Evolutionary conservation across 2,888 invertebrate genomes (phyloP).

Genomic region (Nomada fucata): DNA sequence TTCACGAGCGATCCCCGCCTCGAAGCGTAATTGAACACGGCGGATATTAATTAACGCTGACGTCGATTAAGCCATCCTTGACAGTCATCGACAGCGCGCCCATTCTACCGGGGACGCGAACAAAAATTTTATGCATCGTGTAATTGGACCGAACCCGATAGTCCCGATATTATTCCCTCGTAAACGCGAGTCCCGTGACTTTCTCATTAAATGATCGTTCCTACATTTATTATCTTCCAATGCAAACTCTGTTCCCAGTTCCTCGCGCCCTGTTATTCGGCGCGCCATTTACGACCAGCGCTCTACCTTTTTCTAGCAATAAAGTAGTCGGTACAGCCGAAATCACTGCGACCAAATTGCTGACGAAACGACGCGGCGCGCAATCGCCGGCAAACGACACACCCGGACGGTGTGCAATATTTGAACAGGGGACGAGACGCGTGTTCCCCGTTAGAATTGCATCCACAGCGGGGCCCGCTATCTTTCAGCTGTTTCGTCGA

Average conservation of each 20-base stretch:
- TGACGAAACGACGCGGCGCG: slow-evolving; percentile 35
- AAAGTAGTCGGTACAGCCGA: slow-evolving; percentile 49
- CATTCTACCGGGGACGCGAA: neutral
- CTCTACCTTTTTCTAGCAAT: slow-evolving; percentile 58
- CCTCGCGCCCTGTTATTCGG: slow-evolving; percentile 56
- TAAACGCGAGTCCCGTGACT: slow-evolving; percentile 31
- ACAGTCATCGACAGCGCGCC: slow-evolving; percentile 32
- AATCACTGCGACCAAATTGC: slow-evolving; percentile 35
- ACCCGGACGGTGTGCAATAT: slow-evolving; percentile 52
- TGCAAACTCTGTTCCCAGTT: slow-evolving; percentile 38
- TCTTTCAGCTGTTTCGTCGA: neutral
- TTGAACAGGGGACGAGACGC: slow-evolving; percentile 50
- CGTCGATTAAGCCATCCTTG: slow-evolving; percentile 37
- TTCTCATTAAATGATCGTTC: slow-evolving; percentile 65
- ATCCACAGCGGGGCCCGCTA: neutral
- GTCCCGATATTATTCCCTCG: slow-evolving; percentile 48
- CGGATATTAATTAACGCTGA: slow-evolving; percentile 26
- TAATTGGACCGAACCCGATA: slow-evolving; percentile 51
- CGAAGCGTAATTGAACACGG: neutral
- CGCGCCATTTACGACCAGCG: slow-evolving; percentile 58
- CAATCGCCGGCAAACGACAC: slow-evolving; percentile 47
- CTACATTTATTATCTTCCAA: slow-evolving; percentile 60
- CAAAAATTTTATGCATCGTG: slow-evolving; percentile 37
- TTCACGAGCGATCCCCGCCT: neutral
- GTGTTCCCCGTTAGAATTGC: too few species aligned